Conservation (phyloP, 2,888 invertebrate genomes). For the Lapara coniferarum region DNA sequence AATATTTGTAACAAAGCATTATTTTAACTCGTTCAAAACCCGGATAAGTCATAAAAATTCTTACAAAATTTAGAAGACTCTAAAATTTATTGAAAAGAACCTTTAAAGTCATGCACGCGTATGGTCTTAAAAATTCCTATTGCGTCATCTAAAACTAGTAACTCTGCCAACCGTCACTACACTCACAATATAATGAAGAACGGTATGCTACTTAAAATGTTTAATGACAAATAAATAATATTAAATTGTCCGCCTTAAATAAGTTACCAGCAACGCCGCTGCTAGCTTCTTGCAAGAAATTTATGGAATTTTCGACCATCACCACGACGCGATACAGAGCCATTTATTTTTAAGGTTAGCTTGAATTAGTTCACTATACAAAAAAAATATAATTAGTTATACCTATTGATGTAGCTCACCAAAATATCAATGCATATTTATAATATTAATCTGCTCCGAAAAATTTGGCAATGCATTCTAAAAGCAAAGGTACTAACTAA, state of each 20-base stretch:
- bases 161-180: constrained; percentile 31
- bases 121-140: constrained; percentile 40
- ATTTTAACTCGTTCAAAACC: not conserved
- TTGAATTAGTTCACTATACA: too few relatives aligned
- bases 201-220: constrained; percentile 5
- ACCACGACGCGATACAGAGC: too few relatives aligned
- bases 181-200: constrained; percentile 29
- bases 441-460: too few relatives aligned
- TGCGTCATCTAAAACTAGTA: constrained; percentile 37
- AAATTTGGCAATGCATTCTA: too few relatives aligned
- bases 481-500: too few relatives aligned
- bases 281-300: too few relatives aligned
- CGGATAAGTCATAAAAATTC: constrained; percentile 9
- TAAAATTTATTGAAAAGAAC: constrained; percentile 40
- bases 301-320: too few relatives aligned
- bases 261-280: too few relatives aligned
- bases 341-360: too few relatives aligned
- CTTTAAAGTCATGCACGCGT: constrained; percentile 37
- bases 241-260: not conserved
- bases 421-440: too few relatives aligned
- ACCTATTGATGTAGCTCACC: too few relatives aligned
- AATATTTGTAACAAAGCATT: not conserved
- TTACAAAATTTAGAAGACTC: constrained; percentile 28
- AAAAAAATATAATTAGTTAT: too few relatives aligned
- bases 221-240: not conserved